These are phyloP conservation scores for Torymus tubicola DNA, from an alignment of 2,888 invertebrate species.

Conservation along the genomic window DNA sequence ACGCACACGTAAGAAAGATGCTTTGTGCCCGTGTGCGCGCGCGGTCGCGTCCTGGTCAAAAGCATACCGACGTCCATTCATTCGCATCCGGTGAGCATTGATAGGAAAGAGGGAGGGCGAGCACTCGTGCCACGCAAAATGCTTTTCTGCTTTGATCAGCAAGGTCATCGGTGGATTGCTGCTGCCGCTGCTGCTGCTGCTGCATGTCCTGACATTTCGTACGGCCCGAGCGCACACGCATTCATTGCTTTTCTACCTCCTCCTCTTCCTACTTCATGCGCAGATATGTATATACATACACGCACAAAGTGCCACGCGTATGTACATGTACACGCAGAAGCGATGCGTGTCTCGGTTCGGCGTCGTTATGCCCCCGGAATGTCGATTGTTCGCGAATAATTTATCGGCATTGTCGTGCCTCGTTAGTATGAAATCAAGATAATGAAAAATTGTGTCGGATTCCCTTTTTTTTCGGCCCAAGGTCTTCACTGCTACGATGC, in stretches of 20 bases:
- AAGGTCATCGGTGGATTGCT: slow-evolving; percentile 58
- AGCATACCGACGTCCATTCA: slow-evolving; percentile 65
- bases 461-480: background rate
- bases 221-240: slow-evolving; percentile 2
- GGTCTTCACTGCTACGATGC: background rate
- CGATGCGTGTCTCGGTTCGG: slow-evolving; percentile 46
- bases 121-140: slow-evolving; percentile 29
- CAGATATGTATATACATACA: no score
- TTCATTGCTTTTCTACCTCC: slow-evolving; percentile 8
- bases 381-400: slow-evolving; percentile 54
- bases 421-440: slow-evolving; percentile 49
- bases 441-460: slow-evolving; percentile 33
- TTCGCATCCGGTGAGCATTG: slow-evolving; percentile 67
- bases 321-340: background rate
- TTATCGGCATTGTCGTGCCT: slow-evolving; percentile 46
- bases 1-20: slow-evolving; percentile 61
- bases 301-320: no score
- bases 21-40: slow-evolving; percentile 57
- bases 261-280: no score
- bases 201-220: background rate
- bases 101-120: slow-evolving; percentile 60
- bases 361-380: slow-evolving; percentile 50
- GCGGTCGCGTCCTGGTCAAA: slow-evolving; percentile 59
- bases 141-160: slow-evolving; percentile 61
- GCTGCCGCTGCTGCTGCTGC: background rate